Evolutionary conservation across 2,113 vertebrate genomes (phyloP).

Genomic region (Telmatochromis bifrenatus): DNA sequence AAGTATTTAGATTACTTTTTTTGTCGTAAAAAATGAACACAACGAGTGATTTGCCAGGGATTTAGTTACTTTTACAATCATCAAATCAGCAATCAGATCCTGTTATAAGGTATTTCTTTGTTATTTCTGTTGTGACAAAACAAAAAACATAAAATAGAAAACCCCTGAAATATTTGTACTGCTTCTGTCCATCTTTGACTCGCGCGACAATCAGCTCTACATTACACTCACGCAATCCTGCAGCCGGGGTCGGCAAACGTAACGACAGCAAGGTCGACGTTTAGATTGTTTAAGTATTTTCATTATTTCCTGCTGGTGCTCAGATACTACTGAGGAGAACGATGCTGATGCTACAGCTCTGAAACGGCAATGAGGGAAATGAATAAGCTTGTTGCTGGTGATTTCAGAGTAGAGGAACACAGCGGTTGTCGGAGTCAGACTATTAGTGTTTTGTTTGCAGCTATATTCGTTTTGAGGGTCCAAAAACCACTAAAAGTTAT

Average conservation of each 20-base stretch:
- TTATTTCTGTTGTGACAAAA: background rate
- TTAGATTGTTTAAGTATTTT: background rate
- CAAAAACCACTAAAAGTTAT: background rate
- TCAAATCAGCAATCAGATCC: background rate
- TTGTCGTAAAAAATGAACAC: background rate
- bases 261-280: accelerated
- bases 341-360: background rate
- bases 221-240: accelerated
- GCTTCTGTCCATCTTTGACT: background rate
- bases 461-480: accelerated
- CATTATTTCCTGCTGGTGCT: background rate
- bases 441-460: background rate
- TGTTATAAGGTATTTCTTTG: background rate
- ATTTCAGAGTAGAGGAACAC: background rate
- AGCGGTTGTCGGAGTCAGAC: background rate
- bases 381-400: background rate
- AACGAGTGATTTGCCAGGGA: background rate
- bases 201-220: accelerated
- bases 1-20: background rate
- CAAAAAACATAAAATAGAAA: background rate
- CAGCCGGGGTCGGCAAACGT: accelerated
- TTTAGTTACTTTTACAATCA: background rate
- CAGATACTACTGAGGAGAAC: background rate
- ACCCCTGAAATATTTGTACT: background rate
- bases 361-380: background rate